Percentiles rank a stretch among this genome's conserved stretches.
Evolutionary conservation across 2,888 invertebrate species (phyloP).

Genomic region (Bembecia ichneumoniformis): DNA sequence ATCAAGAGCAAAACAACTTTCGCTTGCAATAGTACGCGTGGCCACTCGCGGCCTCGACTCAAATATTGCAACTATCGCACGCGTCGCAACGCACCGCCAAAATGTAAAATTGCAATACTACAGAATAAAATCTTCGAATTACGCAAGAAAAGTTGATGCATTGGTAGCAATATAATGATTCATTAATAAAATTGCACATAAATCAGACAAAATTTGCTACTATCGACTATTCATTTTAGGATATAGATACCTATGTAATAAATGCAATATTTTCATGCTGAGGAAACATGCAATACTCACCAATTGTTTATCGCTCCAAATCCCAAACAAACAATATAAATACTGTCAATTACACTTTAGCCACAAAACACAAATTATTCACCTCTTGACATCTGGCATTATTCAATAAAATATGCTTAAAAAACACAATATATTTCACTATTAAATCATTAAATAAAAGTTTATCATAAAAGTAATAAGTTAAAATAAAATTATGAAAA

Average conservation of each 20-base stretch:
- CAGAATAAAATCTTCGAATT: slow-evolving; percentile 26
- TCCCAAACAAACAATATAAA: slow-evolving; percentile 66
- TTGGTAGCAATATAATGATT: slow-evolving; percentile 18
- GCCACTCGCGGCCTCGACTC: slow-evolving; percentile 17
- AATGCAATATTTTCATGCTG: slow-evolving; percentile 4
- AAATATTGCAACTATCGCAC: slow-evolving; percentile 18
- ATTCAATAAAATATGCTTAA: slow-evolving; percentile 36
- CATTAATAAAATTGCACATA: slow-evolving; percentile 11
- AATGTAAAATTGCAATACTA: slow-evolving; percentile 17
- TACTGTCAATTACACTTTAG: slow-evolving; percentile 61
- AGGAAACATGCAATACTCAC: slow-evolving; percentile 59
- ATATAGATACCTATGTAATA: too few species aligned
- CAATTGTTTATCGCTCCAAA: slow-evolving; percentile 64
- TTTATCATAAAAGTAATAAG: slow-evolving; percentile 61
- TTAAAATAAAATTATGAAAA: slow-evolving; percentile 64
- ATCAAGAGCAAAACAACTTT: slow-evolving; percentile 65
- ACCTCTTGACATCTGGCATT: slow-evolving; percentile 72
- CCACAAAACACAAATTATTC: slow-evolving; percentile 63
- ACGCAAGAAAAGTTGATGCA: slow-evolving; percentile 28
- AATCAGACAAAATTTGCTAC: too few species aligned
- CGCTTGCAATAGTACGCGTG: slow-evolving; percentile 26
- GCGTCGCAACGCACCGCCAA: slow-evolving; percentile 18
- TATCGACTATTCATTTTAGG: too few species aligned
- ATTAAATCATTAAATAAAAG: slow-evolving; percentile 45
- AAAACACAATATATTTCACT: slow-evolving; percentile 48